Evolutionary conservation across 30 jellyfish, hydroid and myxozoan species (phyloP), one percentile per base, ranked within the genome.

Genomic region (Chironex yamaguchii): DNA sequence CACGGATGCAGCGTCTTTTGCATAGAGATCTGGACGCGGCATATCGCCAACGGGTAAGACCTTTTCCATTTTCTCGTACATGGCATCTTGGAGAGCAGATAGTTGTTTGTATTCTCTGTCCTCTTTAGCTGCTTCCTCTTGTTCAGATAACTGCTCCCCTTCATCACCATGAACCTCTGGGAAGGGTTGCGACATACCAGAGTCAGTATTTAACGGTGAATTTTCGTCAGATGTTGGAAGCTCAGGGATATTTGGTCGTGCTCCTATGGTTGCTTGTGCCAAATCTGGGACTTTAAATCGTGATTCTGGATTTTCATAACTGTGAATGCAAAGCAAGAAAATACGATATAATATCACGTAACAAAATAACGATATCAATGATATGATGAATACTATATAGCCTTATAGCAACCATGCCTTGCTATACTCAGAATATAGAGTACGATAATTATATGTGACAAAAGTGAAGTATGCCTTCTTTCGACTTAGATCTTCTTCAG

Each of bases 81-180:
- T 93, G 31, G 52, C 90, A 29, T 93, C 96, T 76, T 93, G 98
- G 21, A 63, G 36, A 29, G 69, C 63, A 1, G 97, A 62, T 14
- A 93, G 79, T 32, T 58, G 63, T 51, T 67, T 80, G 72, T 88
- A 93, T 62, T 93, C 98, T 35, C 88, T 62, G 67, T 93, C 98
- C 89, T 93, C 98, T 29, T 83, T 88, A 85, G 9, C 22, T 2
- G 98, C 98, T 36, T 93, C 98, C 42, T 88, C 96, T 62, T 93
- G 97, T 69, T 93, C 98, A 62, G 94, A 81, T 34, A 70, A 67
- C 25, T 93, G 96, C 11, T 86, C 62, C 12, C 75, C 90, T 12
- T 71, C 67, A 48, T 93, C 98, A 28, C 94, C 87, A 80, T 93
- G 98, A 9, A 76, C 82, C 67, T 87, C 98, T 2, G 98, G 98